phyloP scores from a whole-genome alignment of 2,797 vertebrate species.

The Phaenicophaeus curvirostris region DNA sequence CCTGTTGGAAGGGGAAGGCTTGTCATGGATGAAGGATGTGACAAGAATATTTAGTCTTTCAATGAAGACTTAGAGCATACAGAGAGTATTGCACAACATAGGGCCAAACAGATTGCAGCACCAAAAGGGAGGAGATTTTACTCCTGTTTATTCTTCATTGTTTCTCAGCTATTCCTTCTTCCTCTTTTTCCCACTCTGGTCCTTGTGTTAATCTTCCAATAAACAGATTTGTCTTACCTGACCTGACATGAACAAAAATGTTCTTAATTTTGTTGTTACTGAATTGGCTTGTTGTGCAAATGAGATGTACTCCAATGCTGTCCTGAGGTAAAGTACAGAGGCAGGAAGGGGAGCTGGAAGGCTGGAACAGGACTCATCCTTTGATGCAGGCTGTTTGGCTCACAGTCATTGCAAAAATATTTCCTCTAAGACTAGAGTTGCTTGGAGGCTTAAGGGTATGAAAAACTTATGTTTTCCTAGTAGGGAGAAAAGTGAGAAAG shows the following conservation, averaged over 20 bases:
- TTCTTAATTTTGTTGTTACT: neutral
- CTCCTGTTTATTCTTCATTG: neutral
- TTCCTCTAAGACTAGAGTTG: neutral
- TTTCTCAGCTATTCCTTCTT: neutral
- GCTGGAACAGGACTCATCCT: fast-evolving
- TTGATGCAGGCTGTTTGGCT: neutral
- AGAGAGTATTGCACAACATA: neutral
- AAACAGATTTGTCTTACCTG: neutral
- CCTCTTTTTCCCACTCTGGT: neutral
- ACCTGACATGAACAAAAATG: neutral
- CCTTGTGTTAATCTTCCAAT: neutral
- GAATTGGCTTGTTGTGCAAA: neutral
- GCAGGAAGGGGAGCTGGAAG: neutral
- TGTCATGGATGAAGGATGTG: neutral
- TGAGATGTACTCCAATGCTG: neutral
- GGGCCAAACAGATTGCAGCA: neutral
- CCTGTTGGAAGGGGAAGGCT: neutral
- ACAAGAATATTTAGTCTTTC: neutral
- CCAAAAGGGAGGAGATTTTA: neutral
- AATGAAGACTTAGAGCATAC: neutral
- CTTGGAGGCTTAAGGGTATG: neutral
- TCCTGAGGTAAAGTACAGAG: neutral
- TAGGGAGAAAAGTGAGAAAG: neutral
- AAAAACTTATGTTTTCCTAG: neutral
- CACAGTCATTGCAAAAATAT: neutral